phyloP scores from a whole-genome alignment of 1,140 invertebrate species.

The Contarinia nasturtii region DNA sequence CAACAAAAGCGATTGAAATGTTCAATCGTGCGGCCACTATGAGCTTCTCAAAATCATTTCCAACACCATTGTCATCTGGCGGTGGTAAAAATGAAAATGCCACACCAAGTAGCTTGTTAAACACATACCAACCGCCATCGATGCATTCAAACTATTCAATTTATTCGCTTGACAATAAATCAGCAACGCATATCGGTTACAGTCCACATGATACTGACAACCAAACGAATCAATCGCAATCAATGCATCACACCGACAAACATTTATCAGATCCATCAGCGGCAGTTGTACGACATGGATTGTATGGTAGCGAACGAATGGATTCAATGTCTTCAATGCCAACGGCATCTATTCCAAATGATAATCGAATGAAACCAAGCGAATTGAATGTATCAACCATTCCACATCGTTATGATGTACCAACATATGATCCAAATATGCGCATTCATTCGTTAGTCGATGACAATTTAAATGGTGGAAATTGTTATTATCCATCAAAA shows the following conservation, averaged over 20 bases:
- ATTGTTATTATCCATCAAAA: conserved; percentile 3
- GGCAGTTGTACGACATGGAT: no score
- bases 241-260: background rate
- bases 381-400: background rate
- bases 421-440: background rate
- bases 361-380: background rate
- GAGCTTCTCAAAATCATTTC: conserved; percentile 18
- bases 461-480: no score
- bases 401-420: conserved; percentile 1
- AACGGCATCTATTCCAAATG: background rate
- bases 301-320: background rate
- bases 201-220: no score
- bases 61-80: background rate
- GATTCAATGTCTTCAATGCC: no score
- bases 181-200: no score
- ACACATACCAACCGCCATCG: no score
- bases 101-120: background rate
- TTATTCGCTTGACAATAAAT: no score
- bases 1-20: conserved; percentile 22
- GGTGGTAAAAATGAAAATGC: background rate
- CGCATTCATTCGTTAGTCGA: no score
- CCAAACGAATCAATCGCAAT: no score
- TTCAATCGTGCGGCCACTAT: conserved; percentile 21
- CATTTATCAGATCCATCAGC: background rate
- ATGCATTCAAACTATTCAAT: no score